Conservation (phyloP, 35 echinoderm and acorn worm genomes). For the Chiridota heheva region DNA sequence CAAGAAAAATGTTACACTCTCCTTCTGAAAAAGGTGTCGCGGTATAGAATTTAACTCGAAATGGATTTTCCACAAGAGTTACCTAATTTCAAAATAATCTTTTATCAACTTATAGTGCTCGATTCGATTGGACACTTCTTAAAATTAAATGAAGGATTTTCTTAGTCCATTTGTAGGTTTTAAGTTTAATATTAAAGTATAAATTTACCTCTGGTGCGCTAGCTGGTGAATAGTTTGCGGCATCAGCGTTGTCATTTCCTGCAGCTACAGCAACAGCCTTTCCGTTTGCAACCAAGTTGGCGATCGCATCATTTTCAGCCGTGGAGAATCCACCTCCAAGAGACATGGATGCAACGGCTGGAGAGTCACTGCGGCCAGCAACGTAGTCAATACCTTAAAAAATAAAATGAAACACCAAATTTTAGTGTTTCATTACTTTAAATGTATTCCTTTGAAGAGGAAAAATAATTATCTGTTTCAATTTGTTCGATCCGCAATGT, state of each 20-base stretch:
- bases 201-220: slow-evolving; percentile 27
- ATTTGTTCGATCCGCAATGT: too few species aligned
- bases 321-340: slow-evolving; percentile 22
- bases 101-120: too few species aligned
- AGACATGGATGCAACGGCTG: slow-evolving; percentile 55
- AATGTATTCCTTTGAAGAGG: background rate
- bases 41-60: too few species aligned
- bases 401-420: background rate
- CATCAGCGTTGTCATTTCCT: slow-evolving; percentile 42
- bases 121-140: too few species aligned
- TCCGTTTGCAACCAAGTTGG: slow-evolving; percentile 2
- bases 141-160: too few species aligned
- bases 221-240: slow-evolving; percentile 26
- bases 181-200: background rate
- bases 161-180: too few species aligned
- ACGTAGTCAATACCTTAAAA: slow-evolving; percentile 44
- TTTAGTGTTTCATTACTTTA: background rate
- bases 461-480: too few species aligned
- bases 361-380: background rate
- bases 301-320: slow-evolving; percentile 36
- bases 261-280: slow-evolving; percentile 13
- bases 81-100: too few species aligned
- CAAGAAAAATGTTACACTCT: too few species aligned
- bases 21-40: too few species aligned
- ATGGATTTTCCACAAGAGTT: too few species aligned